Percentiles rank a stretch among this genome's conserved stretches.
Conservation (phyloP, 2,113 vertebrate genomes). For the Pelodiscus sinensis region DNA sequence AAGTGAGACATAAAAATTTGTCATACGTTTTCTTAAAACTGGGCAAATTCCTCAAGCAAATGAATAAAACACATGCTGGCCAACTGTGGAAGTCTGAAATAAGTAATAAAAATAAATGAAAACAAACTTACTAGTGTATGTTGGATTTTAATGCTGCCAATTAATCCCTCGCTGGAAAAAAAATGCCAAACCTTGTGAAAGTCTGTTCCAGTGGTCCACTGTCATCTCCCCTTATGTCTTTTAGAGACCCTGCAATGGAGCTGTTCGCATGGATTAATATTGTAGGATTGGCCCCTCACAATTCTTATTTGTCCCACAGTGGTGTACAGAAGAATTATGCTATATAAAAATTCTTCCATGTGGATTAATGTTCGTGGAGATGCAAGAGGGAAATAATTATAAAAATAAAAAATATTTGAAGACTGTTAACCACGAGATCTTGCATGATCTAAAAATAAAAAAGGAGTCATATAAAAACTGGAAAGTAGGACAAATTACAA, state of each 20-base stretch:
- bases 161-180: not conserved
- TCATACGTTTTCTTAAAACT: not conserved
- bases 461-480: too few species aligned
- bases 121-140: not conserved
- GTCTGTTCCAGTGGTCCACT: not conserved
- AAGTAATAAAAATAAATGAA: not conserved
- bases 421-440: not conserved
- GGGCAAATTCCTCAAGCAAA: not conserved
- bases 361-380: not conserved
- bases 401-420: not conserved
- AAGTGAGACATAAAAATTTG: conserved; percentile 23
- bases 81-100: not conserved
- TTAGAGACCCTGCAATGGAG: not conserved
- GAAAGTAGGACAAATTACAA: too few species aligned
- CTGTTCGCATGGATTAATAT: not conserved
- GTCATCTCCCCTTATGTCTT: not conserved
- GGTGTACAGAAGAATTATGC: not conserved
- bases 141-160: not conserved
- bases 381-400: not conserved
- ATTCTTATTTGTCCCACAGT: not conserved
- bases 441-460: too few species aligned
- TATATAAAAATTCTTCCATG: not conserved
- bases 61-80: not conserved
- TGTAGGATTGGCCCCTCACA: not conserved
- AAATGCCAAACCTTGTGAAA: not conserved